Evolutionary conservation across 1,140 invertebrate species (phyloP), one percentile per base, ranked within the genome.

Genomic region (Limonius californicus): DNA sequence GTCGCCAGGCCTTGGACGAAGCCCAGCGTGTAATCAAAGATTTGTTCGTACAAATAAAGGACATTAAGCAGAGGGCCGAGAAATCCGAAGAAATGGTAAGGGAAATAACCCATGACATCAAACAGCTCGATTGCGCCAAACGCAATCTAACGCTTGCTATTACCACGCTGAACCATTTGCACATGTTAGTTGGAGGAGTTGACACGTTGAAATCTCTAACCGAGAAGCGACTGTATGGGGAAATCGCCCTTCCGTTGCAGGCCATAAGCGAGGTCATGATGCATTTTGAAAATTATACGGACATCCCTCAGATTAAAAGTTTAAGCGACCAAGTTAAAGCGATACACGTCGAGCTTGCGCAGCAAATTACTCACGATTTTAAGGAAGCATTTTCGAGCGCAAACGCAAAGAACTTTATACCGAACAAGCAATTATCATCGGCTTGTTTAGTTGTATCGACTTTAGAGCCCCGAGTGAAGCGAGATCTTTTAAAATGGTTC

Each of bases 121-220:
- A 99, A 73, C 97, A 99, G 75, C 78, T 98, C 54, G 97, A 99
- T 80, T 92, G 94, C 76, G 98, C 97, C n/a, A 99, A 99, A 79
- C 85, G 89, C 64, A 98, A 99, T 82, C 82, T 99, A 9, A 99
- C 97, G 0, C 84, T 91, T 2, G 97, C 97, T 0, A 99, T 99
- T 66, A 99, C 95, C 1, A 95, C 96, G 0, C 81, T 99, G 0
- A 99, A 99, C 78, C 96, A 99, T 79, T 81, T 99, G 19, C 95
- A 99, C 72, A 98, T 99, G 89, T 78, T 99, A n/a, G 91, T 97
- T 2, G 94, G 92, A 15, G 96, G 97, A 4, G 94, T 98, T 0
- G 94, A 97, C 62, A 88, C 85, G 21, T 79, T 98, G n/a, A 85
- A 89, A 65, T 77, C 78, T 11, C 76, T 91, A 53, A 89, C 88